phyloP scores from a whole-genome alignment of 2,113 vertebrate species.

The Opisthocomus hoazin region DNA sequence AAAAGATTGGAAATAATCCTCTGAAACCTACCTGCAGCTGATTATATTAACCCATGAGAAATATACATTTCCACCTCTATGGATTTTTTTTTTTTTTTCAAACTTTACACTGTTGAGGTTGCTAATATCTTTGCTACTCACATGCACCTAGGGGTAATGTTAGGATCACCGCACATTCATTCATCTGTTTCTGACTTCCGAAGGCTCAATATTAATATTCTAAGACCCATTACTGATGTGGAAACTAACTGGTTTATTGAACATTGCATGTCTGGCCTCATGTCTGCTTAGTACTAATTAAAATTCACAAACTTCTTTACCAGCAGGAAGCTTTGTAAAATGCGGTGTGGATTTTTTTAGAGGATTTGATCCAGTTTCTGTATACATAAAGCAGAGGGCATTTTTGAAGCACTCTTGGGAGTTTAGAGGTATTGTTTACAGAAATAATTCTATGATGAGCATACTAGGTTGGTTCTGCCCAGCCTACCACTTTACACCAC shows the following conservation, averaged over 20 bases:
- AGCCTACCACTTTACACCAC: background rate
- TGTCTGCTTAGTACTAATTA: slow-evolving; percentile 65
- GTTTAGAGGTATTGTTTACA: background rate
- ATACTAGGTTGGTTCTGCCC: background rate
- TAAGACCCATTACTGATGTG: slow-evolving; percentile 61
- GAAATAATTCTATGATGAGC: background rate
- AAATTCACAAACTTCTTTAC: slow-evolving; percentile 54
- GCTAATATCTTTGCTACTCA: slow-evolving; percentile 32
- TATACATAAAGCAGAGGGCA: background rate
- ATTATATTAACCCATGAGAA: slow-evolving; percentile 52
- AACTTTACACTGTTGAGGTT: background rate
- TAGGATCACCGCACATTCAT: slow-evolving; percentile 33
- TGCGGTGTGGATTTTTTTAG: slow-evolving; percentile 14
- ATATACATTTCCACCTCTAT: background rate
- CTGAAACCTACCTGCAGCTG: slow-evolving; percentile 67
- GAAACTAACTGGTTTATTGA: slow-evolving; percentile 68
- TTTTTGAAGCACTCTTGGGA: background rate
- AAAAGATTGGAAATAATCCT: slow-evolving; percentile 62
- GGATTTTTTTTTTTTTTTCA: background rate
- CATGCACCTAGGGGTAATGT: slow-evolving; percentile 31
- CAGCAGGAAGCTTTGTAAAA: slow-evolving; percentile 43
- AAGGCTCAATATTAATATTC: slow-evolving; percentile 62
- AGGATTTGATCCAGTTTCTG: background rate
- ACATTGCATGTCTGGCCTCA: slow-evolving; percentile 52
- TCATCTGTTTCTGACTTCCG: slow-evolving; percentile 49